A percentile compares a stretch with the other conserved stretches of the same genome.
Conservation (phyloP, 2,797 vertebrate genomes). For the Labeo calbasu region DNA sequence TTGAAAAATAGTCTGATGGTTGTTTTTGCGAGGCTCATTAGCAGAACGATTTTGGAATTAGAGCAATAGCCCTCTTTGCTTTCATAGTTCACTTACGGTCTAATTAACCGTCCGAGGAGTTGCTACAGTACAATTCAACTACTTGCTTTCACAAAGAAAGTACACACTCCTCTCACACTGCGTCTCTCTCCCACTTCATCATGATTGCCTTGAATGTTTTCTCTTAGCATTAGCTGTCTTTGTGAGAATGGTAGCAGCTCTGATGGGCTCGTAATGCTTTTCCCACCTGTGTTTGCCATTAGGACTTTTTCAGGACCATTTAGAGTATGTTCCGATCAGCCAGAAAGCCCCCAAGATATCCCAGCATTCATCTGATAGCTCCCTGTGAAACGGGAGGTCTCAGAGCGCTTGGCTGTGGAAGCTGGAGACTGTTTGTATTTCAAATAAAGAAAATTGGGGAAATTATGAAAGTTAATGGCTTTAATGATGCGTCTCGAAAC, state of each 20-base stretch:
- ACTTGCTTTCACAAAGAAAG: slow-evolving; percentile 33
- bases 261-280: slow-evolving; percentile 63
- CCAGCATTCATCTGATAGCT: slow-evolving; percentile 67
- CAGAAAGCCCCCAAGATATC: slow-evolving; percentile 61
- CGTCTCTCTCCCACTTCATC: neutral
- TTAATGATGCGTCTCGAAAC: slow-evolving; percentile 61
- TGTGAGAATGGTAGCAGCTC: slow-evolving; percentile 59
- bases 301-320: slow-evolving; percentile 73
- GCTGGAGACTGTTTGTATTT: slow-evolving; percentile 70
- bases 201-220: slow-evolving; percentile 70
- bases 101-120: slow-evolving; percentile 66
- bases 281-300: slow-evolving; percentile 70
- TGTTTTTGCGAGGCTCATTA: slow-evolving; percentile 63
- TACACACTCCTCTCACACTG: slow-evolving; percentile 17
- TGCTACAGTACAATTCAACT: slow-evolving; percentile 51
- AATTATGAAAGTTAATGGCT: slow-evolving; percentile 66
- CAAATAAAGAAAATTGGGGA: slow-evolving; percentile 70
- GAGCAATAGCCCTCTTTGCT: slow-evolving; percentile 47
- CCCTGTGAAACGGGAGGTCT: slow-evolving; percentile 60
- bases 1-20: slow-evolving; percentile 59
- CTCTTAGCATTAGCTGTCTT: slow-evolving; percentile 58
- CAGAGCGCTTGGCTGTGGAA: slow-evolving; percentile 60
- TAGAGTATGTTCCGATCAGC: slow-evolving; percentile 57
- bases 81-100: slow-evolving; percentile 63
- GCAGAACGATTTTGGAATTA: slow-evolving; percentile 54